Base-by-base conservation (phyloP, 1,140 invertebrate species). In the Drosophila ambigua region DNA sequence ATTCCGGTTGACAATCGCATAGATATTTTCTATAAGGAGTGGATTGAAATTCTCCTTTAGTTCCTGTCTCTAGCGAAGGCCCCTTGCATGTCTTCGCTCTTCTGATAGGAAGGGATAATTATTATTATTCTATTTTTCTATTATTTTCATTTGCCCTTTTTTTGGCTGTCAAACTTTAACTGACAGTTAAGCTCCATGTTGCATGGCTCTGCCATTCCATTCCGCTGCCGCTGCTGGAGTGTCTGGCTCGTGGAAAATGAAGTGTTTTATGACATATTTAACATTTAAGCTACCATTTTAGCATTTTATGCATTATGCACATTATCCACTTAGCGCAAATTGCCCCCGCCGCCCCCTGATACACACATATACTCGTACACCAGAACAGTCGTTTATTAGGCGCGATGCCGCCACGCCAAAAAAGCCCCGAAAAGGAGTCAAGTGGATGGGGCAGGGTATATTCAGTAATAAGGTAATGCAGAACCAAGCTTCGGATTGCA, bases 261-360 rank as follows among this genome's bases (percentile, higher is more conserved):
- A 87, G 83, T 87, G 83, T 83, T 87, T 87, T 87, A 87, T 81
- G 83, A 87, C 83, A 87, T 87, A 87, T 87, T 87, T 88, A 87
- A 87, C 35, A 87, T 87, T 83, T 88, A 87, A 87, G 35, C 83
- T 83, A 87, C 75, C 79, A 87, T 39, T 39, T 39, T 13, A 39
- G 35, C 35, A 39, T 39, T 39, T 39, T 39, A 13, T 39, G 35
- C 35, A 39, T 88, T 83, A 88, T 87, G 75, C 72, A 87, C 76
- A 87, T 87, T 87, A 87, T 87, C 83, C 83, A 87, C 83, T 87
- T 87, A 88, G 83, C 64, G 72, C 54, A 87, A 87, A 87, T 87
- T 87, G 78, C 83, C 83, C 79, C 83, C 83, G 83, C 72, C 35
- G 35, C 35, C 35, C 35, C 35, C 11, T 5, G 35, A 13, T 13